phyloP scores from a whole-genome alignment of 1,140 invertebrate genomes.

The Macrotrachela quadricornifera region DNA sequence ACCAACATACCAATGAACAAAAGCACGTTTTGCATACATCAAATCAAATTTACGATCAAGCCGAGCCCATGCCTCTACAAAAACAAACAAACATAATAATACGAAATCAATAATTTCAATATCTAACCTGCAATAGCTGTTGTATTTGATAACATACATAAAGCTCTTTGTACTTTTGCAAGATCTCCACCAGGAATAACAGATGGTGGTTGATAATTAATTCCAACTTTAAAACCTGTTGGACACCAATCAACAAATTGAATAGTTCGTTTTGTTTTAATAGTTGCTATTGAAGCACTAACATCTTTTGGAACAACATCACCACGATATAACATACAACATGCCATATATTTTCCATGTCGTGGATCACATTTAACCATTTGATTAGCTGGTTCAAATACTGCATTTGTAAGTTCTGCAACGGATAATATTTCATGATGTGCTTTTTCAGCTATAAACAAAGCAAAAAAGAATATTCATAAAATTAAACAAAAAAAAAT shows the following conservation, averaged over 20 bases:
- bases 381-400: conserved; percentile 66
- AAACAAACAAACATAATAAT: too few species aligned
- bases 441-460: conserved; percentile 10
- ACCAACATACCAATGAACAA: conserved; percentile 22
- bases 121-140: conserved; percentile 42
- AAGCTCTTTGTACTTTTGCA: conserved; percentile 36
- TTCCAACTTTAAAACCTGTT: conserved; percentile 36
- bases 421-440: conserved; percentile 16
- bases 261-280: conserved; percentile 21
- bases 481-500: too few species aligned
- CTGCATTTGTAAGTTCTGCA: conserved; percentile 28
- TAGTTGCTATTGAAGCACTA: conserved; percentile 43
- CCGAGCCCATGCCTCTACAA: conserved; percentile 45
- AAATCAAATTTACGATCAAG: conserved; percentile 28
- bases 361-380: conserved; percentile 72
- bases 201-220: conserved; percentile 51
- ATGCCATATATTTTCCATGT: conserved; percentile 68
- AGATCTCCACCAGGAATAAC: conserved; percentile 48
- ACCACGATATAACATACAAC: conserved; percentile 20
- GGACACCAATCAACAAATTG: conserved; percentile 11
- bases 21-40: conserved; percentile 13
- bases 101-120: too few species aligned
- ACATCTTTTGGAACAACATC: conserved; percentile 49
- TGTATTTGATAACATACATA: conserved; percentile 57
- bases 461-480: background rate